These are phyloP conservation scores for Neocrepidodera transversa DNA, from an alignment of 2,888 invertebrate genomes.

Conservation along the genomic window DNA sequence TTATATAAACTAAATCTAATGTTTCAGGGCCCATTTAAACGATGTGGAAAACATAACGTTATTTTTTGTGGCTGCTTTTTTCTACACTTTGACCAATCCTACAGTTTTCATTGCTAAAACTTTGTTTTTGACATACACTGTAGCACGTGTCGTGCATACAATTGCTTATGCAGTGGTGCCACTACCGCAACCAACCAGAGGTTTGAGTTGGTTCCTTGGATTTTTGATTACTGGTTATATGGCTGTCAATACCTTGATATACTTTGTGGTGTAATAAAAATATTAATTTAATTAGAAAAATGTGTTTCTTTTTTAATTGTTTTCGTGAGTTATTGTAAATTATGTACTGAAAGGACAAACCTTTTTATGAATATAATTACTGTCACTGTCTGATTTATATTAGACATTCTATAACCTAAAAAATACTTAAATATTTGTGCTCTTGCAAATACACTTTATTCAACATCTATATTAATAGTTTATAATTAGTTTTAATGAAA, in stretches of 20 bases:
- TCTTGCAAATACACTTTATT: no score
- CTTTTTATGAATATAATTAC: no score
- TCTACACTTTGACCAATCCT: constrained; percentile 68
- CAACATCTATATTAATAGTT: no score
- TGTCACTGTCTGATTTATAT: no score
- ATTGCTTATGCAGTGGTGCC: constrained; percentile 51
- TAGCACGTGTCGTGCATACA: constrained; percentile 47
- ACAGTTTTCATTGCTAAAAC: constrained; percentile 59
- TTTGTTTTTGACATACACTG: constrained; percentile 40
- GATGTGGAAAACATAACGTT: constrained; percentile 74
- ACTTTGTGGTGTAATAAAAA: no score
- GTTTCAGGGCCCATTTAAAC: constrained; percentile 73
- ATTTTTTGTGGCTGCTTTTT: constrained; percentile 66
- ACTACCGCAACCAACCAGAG: constrained; percentile 53
- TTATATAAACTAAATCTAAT: no score
- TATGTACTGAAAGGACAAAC: no score
- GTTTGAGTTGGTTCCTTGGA: constrained; percentile 45
- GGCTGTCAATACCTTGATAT: constrained; percentile 37
- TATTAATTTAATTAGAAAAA: no score
- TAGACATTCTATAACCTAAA: no score
- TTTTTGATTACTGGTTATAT: constrained; percentile 51
- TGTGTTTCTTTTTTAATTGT: no score
- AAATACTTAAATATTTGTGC: no score
- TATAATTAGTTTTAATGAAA: constrained; percentile 7
- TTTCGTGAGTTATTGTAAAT: no score